Percentiles rank a stretch among this genome's conserved stretches.
Evolutionary conservation across 2,888 invertebrate species (phyloP).

Genomic region (Cheiracanthium punctorium): DNA sequence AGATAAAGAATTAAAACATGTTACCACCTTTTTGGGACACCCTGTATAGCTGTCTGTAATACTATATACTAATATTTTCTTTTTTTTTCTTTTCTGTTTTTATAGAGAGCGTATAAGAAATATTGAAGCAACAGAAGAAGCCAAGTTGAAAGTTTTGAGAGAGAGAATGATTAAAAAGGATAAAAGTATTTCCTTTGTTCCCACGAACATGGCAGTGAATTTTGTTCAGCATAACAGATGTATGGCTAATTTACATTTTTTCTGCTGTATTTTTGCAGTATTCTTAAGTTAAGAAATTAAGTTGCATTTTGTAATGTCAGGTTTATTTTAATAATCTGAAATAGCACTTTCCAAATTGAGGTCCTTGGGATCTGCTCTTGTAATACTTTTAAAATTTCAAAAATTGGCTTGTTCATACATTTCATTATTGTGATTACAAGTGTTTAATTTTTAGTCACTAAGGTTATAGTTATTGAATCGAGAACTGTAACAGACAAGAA

Average conservation of each 20-base stretch:
- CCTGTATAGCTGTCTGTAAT: too few species aligned
- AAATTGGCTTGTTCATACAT: too few species aligned
- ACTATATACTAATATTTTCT: too few species aligned
- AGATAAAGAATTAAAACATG: too few species aligned
- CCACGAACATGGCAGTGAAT: constrained; percentile 98
- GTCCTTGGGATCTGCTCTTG: too few species aligned
- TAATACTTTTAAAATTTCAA: too few species aligned
- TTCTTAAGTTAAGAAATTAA: not conserved
- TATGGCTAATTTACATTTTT: constrained; percentile 77
- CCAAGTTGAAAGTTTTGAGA: constrained; percentile 92
- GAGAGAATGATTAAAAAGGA: constrained; percentile 94
- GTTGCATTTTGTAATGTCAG: not conserved
- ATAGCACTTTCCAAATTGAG: not conserved
- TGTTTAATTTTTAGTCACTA: too few species aligned
- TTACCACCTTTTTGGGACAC: too few species aligned
- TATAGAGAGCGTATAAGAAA: constrained; percentile 94
- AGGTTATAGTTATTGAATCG: too few species aligned
- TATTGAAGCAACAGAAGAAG: constrained; percentile 99
- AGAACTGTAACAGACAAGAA: too few species aligned
- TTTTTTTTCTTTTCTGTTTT: not conserved
- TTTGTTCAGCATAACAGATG: constrained; percentile 98
- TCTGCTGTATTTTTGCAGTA: not conserved
- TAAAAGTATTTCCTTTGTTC: constrained; percentile 92
- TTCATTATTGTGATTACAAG: too few species aligned
- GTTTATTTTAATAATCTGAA: not conserved